Evolutionary conservation across 2,113 vertebrate genomes (phyloP), one percentile per base, ranked within the genome.

Genomic region (Agapornis roseicollis): DNA sequence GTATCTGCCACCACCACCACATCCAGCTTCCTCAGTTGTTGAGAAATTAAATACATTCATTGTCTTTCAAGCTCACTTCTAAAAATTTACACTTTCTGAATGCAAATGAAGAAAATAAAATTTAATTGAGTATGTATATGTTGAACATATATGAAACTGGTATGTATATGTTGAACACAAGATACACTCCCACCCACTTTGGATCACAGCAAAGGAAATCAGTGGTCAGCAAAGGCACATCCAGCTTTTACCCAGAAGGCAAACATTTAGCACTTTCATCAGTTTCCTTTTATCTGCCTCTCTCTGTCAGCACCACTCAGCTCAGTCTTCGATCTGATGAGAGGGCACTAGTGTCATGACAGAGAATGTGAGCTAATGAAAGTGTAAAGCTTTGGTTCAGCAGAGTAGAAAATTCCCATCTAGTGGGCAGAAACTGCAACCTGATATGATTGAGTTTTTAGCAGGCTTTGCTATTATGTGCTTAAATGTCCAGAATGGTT

Each of bases 331-430:
- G 39, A 88, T 94, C 95, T 97, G 91, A 95, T 96, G 98, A 97
- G 97, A 97, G 96, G 97, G 96, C 98, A 97, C 96, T 95, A 91
- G 98, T 98, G 97, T 98, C 93, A 97, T 97, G 98, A 98, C 97
- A 94, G 96, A 98, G 97, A 98, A 98, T 98, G 97, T 97, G 98
- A 98, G 97, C 98, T 98, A 98, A 99, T 98, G 98, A 98, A 98
- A 98, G 97, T 98, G 97, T 97, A 98, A 98, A 97, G 97, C 97
- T 98, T 97, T 97, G 95, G 97, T 97, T 98, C 97, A 98, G 92
- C 96, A 97, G 97, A 98, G 98, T 97, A 98, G 98, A 98, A 98
- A 98, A 98, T 98, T 98, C 97, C 97, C 98, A 98, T 98, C 98
- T 95, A 98, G 97, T 91, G 83, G 97, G 96, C 94, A 91, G 98